These are phyloP conservation scores for Platysteira castanea DNA, from an alignment of 2,113 vertebrate species.

Conservation along the genomic window DNA sequence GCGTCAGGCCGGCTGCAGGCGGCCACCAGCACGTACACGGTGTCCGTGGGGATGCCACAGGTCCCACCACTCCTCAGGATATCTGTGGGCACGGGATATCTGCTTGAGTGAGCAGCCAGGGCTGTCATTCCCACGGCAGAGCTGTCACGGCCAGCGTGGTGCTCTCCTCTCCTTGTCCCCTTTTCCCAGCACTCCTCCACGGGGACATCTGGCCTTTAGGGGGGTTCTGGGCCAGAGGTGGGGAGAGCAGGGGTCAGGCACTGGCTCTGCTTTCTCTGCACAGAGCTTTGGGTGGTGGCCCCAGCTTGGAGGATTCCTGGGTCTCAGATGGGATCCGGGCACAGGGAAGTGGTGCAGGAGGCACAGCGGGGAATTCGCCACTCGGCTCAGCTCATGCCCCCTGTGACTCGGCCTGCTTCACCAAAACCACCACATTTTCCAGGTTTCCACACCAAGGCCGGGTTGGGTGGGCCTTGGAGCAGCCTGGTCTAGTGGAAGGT, in stretches of 20 bases:
- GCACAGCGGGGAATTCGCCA: background rate
- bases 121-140: background rate
- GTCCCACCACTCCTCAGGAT: conserved; percentile 87
- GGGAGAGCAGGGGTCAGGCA: background rate
- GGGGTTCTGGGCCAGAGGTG: background rate
- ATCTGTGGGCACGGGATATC: conserved; percentile 67
- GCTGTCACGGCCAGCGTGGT: background rate
- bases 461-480: background rate
- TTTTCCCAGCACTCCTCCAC: background rate
- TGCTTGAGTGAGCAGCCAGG: no score
- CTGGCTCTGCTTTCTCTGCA: background rate
- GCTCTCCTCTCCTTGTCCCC: background rate
- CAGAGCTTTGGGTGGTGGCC: background rate
- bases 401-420: background rate
- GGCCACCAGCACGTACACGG: conserved; percentile 88
- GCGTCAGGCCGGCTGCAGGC: conserved; percentile 85
- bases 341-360: background rate
- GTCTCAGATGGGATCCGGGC: background rate
- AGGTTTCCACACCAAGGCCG: background rate
- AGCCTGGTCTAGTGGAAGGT: background rate
- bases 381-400: background rate
- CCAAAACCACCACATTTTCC: background rate
- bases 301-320: background rate
- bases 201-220: background rate
- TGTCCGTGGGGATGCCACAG: conserved; percentile 88